phyloP scores from a whole-genome alignment of 2,888 invertebrate genomes.

The Drosophila buzzatii region DNA sequence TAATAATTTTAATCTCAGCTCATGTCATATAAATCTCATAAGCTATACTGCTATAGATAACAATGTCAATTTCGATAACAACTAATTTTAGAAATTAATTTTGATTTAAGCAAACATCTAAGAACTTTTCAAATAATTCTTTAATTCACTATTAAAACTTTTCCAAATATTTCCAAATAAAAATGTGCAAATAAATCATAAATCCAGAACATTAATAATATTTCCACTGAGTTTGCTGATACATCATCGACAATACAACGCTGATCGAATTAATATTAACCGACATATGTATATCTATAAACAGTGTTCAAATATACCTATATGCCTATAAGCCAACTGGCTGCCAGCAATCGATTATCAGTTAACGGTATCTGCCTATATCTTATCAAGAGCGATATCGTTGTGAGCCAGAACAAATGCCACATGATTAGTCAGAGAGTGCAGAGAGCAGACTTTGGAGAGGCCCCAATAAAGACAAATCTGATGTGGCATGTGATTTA shows the following conservation, averaged over 20 bases:
- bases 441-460: not conserved
- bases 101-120: too few species aligned
- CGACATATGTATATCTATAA: not conserved
- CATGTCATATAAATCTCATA: not conserved
- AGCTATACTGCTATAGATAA: not conserved
- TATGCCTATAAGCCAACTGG: not conserved
- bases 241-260: not conserved
- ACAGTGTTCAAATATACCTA: not conserved
- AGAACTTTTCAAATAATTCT: too few species aligned
- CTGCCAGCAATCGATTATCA: constrained; percentile 32
- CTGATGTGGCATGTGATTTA: constrained; percentile 50
- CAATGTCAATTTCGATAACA: not conserved
- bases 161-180: not conserved
- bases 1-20: not conserved
- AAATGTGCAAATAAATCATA: not conserved
- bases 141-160: too few species aligned
- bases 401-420: constrained; percentile 32
- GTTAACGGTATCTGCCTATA: constrained; percentile 49
- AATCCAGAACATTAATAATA: not conserved
- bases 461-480: constrained; percentile 15
- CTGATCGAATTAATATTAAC: not conserved
- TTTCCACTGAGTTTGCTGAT: not conserved
- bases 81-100: not conserved
- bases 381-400: constrained; percentile 63
- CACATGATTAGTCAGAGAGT: constrained; percentile 62